A percentile compares a stretch with the other conserved stretches of the same genome.
Evolutionary conservation across 2,113 vertebrate genomes (phyloP).

Genomic region (Elephas maximus): DNA sequence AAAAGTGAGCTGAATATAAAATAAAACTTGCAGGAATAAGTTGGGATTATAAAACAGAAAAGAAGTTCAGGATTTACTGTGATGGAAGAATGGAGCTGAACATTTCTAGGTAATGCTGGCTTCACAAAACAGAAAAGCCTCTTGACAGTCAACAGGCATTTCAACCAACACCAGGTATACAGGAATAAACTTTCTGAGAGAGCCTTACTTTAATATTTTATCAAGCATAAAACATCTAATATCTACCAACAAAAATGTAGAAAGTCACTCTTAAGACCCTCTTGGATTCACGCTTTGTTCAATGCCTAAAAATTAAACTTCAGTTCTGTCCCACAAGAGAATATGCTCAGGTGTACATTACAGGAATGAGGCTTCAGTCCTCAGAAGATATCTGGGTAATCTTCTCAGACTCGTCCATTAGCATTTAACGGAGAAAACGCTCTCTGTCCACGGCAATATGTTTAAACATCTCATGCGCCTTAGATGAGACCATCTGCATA

Average conservation of each 20-base stretch:
- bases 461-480: background rate
- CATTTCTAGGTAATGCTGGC: background rate
- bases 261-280: background rate
- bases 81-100: background rate
- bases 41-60: slow-evolving; percentile 38
- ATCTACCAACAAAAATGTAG: slow-evolving; percentile 15
- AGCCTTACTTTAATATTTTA: background rate
- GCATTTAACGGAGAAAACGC: background rate
- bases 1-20: background rate
- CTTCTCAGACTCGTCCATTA: background rate
- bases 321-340: background rate
- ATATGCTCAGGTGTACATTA: background rate
- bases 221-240: background rate
- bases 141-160: background rate
- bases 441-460: background rate
- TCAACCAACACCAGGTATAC: background rate
- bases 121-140: background rate
- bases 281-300: slow-evolving; percentile 4
- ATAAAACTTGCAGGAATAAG: background rate
- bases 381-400: background rate
- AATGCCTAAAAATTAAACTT: slow-evolving; percentile 31
- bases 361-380: background rate
- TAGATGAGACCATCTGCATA: background rate
- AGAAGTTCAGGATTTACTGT: background rate
- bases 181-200: slow-evolving; percentile 37